Evolutionary conservation across 53 echinoderm and acorn worm species (phyloP), one percentile per base, ranked within the genome.

Genomic region (Actinopyga echinites): DNA sequence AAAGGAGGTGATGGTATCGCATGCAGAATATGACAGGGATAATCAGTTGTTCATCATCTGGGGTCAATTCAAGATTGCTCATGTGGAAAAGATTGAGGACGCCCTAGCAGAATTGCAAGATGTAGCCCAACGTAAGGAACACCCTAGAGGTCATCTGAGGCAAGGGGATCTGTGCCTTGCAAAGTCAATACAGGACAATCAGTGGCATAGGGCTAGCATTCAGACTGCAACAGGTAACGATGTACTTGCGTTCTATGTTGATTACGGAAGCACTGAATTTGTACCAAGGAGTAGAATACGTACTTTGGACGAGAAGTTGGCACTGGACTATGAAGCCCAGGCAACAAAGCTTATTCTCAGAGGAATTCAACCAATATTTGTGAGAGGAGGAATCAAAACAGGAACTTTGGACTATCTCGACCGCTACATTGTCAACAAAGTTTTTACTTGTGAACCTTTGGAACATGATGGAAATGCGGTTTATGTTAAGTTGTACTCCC

Each of bases 181-280:
- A 31, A 93, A 93, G 74, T 95, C 91, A 32, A 89, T 93, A 25
- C 93, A 95, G 38, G 93, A 95, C 66, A 86, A 87, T 20, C 87
- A 84, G 43, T 95, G 95, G 95, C 93, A 95, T 54, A 86, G 95
- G 8, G 95, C 95, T 8, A 56, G 82, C 32, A 89, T 95, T 26
- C 91, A 93, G 49, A 93, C 80, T 30, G 93, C 89, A 26, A 95
- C 92, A 2, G 95, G 92, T 30, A 95, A 95, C 44, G 95, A 95
- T 62, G 92, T 95, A 58, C 90, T 95, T 38, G 92, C 92, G n/a
- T 95, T 82, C 40, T 95, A 93, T 85, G 84, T 99, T 21, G 99
- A 99, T 43, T 94, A 91, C 35, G 99, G 99, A 52, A 99, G 94
- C 89, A 94, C 92, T 6, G 99, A 99, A 61, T 95, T 90, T 49